phyloP scores from a whole-genome alignment of 35 echinoderm and acorn worm genomes.

The Lytechinus pictus region DNA sequence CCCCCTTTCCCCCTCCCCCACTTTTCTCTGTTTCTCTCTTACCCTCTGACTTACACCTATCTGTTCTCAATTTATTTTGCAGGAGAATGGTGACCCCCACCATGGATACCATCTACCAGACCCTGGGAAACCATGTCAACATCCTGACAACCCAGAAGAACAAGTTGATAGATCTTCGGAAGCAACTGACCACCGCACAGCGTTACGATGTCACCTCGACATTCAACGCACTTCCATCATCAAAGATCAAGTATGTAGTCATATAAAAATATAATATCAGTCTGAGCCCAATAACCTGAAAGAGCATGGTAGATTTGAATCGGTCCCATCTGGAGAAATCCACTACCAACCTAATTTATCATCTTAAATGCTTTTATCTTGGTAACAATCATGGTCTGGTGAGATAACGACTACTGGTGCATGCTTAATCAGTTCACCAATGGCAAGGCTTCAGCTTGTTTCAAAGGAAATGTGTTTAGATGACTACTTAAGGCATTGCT shows the following conservation, averaged over 20 bases:
- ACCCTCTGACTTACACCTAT: too few species aligned
- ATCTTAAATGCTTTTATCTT: too few species aligned
- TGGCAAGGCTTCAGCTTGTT: too few species aligned
- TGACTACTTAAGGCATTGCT: too few species aligned
- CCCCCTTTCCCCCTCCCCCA: too few species aligned
- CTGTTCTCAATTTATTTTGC: background rate
- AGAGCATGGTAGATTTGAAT: background rate
- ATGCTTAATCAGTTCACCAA: too few species aligned
- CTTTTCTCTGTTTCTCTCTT: too few species aligned
- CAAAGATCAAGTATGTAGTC: conserved; percentile 58
- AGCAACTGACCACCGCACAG: conserved; percentile 61
- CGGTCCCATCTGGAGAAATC: too few species aligned
- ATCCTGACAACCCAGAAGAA: conserved; percentile 65
- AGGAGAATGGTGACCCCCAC: conserved; percentile 86
- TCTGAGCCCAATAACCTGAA: background rate
- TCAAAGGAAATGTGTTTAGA: too few species aligned
- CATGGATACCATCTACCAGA: conserved; percentile 90
- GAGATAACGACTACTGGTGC: too few species aligned
- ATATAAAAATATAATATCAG: background rate
- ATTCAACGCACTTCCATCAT: conserved; percentile 63
- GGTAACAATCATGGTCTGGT: too few species aligned
- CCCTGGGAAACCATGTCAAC: conserved; percentile 82
- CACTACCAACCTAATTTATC: too few species aligned
- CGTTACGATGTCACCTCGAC: conserved; percentile 67
- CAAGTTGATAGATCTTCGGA: conserved; percentile 64